A percentile compares a stretch with the other conserved stretches of the same genome.
These are phyloP conservation scores for Andrena trimmerana DNA, from an alignment of 2,888 invertebrate species.

Conservation along the genomic window DNA sequence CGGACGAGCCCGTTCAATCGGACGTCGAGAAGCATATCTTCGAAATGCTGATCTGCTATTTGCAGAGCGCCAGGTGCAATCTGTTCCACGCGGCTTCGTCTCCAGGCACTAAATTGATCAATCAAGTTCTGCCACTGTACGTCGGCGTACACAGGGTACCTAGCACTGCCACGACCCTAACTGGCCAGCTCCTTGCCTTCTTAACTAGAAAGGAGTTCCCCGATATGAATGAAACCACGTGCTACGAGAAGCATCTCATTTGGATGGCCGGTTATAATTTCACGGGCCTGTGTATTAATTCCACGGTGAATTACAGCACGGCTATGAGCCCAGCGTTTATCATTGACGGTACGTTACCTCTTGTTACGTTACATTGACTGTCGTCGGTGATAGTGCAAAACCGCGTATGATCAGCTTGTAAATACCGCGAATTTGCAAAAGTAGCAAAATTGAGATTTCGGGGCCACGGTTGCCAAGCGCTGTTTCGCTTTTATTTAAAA, in stretches of 20 bases:
- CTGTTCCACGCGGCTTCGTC: slow-evolving; percentile 87
- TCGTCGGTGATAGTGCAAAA: no score
- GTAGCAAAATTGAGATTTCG: no score
- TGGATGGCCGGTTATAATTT: slow-evolving; percentile 90
- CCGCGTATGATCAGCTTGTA: no score
- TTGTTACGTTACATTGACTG: background rate
- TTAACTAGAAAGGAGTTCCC: slow-evolving; percentile 86
- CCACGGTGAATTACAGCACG: slow-evolving; percentile 90
- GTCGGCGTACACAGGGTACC: slow-evolving; percentile 87
- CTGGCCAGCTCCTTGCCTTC: slow-evolving; percentile 88
- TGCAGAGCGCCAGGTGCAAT: slow-evolving; percentile 90
- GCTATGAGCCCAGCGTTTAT: slow-evolving; percentile 95
- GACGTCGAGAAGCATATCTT: slow-evolving; percentile 66
- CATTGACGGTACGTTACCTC: slow-evolving; percentile 87
- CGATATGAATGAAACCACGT: slow-evolving; percentile 85
- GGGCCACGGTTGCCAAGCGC: no score
- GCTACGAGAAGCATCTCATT: slow-evolving; percentile 79
- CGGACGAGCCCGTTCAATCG: slow-evolving; percentile 44
- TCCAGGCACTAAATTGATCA: slow-evolving; percentile 85
- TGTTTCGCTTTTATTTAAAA: no score
- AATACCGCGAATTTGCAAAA: no score
- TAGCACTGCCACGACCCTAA: slow-evolving; percentile 87
- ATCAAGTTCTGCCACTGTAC: slow-evolving; percentile 87
- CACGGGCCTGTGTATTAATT: slow-evolving; percentile 90
- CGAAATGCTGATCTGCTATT: slow-evolving; percentile 92